These are phyloP conservation scores for Corydoras sp. DNA, from an alignment of 2,113 vertebrate species.

Conservation along the genomic window DNA sequence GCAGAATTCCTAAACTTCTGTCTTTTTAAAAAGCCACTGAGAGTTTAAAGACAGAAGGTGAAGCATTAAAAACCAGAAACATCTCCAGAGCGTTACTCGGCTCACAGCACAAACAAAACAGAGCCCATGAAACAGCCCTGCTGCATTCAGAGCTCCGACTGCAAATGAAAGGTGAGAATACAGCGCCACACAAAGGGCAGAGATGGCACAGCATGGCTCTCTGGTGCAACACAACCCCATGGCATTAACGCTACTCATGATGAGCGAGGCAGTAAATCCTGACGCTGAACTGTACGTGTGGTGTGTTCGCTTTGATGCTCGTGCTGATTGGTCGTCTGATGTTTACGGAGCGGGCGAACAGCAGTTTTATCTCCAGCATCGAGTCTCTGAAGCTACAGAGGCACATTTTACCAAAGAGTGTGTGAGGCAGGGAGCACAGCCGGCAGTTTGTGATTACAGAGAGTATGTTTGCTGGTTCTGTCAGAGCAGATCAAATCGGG, in stretches of 20 bases:
- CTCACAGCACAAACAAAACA: no score
- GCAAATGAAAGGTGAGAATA: slow-evolving; percentile 60
- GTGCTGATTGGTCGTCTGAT: slow-evolving; percentile 36
- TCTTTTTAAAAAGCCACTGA: no score
- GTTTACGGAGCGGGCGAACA: slow-evolving; percentile 37
- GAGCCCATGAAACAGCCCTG: no score
- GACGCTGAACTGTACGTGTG: slow-evolving; percentile 28
- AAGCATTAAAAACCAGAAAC: no score
- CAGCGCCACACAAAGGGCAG: slow-evolving; percentile 62
- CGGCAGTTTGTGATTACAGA: slow-evolving; percentile 41
- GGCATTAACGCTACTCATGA: neutral
- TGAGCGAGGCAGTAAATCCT: slow-evolving; percentile 36
- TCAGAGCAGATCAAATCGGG: slow-evolving; percentile 27
- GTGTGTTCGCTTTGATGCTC: slow-evolving; percentile 43
- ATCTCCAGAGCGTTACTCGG: no score
- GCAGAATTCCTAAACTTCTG: no score
- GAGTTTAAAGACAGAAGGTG: no score
- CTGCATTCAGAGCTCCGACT: no score
- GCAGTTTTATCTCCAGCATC: slow-evolving; percentile 40
- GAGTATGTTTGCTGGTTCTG: slow-evolving; percentile 39
- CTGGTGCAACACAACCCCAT: slow-evolving; percentile 1
- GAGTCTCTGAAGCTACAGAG: slow-evolving; percentile 25
- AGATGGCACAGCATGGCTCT: slow-evolving; percentile 26
- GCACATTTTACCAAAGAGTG: slow-evolving; percentile 21
- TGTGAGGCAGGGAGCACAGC: slow-evolving; percentile 25